phyloP scores from a whole-genome alignment of 2,113 vertebrate genomes.

The Hipposideros armiger region DNA sequence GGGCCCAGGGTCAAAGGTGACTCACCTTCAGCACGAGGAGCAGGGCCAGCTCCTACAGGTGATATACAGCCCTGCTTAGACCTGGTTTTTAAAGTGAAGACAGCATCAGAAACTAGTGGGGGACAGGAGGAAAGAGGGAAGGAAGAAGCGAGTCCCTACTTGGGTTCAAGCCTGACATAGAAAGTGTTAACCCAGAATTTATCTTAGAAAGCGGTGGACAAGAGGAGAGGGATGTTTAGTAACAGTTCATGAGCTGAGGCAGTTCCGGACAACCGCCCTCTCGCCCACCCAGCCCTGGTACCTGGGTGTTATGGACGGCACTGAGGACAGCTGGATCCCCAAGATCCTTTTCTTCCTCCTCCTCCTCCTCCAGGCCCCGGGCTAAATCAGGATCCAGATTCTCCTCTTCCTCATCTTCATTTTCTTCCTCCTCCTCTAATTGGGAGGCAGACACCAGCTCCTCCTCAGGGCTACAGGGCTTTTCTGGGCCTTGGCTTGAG shows the following conservation, averaged over 20 bases:
- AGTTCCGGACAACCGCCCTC: background rate
- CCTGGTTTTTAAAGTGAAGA: constrained; percentile 28
- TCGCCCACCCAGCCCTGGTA: constrained; percentile 51
- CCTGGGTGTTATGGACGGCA: constrained; percentile 89
- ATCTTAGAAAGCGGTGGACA: background rate
- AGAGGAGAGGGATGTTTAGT: background rate
- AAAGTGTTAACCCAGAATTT: background rate
- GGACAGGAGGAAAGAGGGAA: background rate
- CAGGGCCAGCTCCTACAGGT: background rate
- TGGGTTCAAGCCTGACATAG: background rate
- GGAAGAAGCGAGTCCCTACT: background rate
- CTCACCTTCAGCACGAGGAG: background rate
- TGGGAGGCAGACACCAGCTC: background rate
- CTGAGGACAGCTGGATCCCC: constrained; percentile 93
- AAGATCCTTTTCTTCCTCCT: constrained; percentile 79
- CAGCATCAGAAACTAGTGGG: background rate
- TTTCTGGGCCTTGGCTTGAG: constrained; percentile 10
- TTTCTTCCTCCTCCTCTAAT: constrained; percentile 6
- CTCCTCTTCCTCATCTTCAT: constrained; percentile 28
- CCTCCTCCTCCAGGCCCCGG: constrained; percentile 70
- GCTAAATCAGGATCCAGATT: constrained; percentile 52
- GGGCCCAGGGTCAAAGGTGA: background rate
- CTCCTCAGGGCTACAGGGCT: background rate
- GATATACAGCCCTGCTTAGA: background rate
- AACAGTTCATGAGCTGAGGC: background rate